phyloP scores from a whole-genome alignment of 2,888 invertebrate species.

The Artemia sinica region DNA sequence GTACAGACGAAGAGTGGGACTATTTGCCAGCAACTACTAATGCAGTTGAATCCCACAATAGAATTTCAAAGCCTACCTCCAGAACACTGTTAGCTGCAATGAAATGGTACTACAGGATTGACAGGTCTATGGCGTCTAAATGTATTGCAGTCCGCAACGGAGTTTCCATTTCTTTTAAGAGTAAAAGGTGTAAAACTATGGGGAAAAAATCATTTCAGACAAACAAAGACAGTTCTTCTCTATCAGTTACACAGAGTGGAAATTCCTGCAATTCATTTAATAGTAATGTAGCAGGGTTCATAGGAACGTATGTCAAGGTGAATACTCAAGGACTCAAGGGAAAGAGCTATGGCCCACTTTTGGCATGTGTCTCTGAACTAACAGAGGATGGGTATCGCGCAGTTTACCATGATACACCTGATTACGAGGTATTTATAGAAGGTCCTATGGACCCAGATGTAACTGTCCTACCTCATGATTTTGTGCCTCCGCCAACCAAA shows the following conservation, averaged over 20 bases:
- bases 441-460: background rate
- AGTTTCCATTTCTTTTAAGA: background rate
- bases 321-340: background rate
- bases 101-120: background rate
- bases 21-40: background rate
- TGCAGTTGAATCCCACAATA: background rate
- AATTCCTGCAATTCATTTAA: too few species aligned
- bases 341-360: background rate
- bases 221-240: background rate
- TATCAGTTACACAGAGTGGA: too few species aligned
- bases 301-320: background rate
- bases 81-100: background rate
- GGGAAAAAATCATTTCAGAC: background rate
- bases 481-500: background rate
- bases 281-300: background rate
- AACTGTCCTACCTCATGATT: background rate
- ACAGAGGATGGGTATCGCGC: background rate
- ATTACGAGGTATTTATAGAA: background rate
- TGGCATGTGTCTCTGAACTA: background rate
- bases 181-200: background rate
- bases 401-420: conserved; percentile 1
- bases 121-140: background rate
- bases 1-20: background rate
- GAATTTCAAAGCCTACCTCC: background rate
- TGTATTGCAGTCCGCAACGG: background rate